phyloP scores from a whole-genome alignment of 1,140 invertebrate species.

The Lordiphosa mommai region DNA sequence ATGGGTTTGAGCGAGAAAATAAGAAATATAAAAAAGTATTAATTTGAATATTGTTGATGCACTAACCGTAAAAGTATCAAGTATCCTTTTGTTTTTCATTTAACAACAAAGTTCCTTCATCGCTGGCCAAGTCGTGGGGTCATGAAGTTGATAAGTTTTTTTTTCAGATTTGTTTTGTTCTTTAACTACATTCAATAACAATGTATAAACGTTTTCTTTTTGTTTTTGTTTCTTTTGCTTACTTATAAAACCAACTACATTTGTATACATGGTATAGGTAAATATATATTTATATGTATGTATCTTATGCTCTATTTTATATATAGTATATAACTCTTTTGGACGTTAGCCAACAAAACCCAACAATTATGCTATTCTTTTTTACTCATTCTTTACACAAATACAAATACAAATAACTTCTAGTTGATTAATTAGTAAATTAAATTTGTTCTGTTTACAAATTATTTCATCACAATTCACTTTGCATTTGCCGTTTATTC shows the following conservation, averaged over 20 bases:
- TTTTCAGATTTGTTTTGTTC: slow-evolving; percentile 57
- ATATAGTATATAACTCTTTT: slow-evolving; percentile 6
- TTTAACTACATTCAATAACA: slow-evolving; percentile 72
- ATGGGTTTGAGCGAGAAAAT: too few relatives aligned
- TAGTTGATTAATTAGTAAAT: slow-evolving; percentile 6
- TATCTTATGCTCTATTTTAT: slow-evolving; percentile 3
- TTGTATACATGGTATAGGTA: slow-evolving; percentile 5
- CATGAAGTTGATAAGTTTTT: background rate
- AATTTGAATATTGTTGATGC: too few relatives aligned
- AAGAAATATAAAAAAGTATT: too few relatives aligned
- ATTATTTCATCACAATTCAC: slow-evolving; percentile 77
- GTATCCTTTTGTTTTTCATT: too few relatives aligned
- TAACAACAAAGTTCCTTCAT: too few relatives aligned
- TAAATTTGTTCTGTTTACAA: too few relatives aligned
- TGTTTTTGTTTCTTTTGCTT: slow-evolving; percentile 2
- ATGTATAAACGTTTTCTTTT: slow-evolving; percentile 52
- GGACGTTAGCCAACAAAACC: slow-evolving; percentile 20
- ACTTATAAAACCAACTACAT: slow-evolving; percentile 33
- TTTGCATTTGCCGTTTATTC: slow-evolving; percentile 70
- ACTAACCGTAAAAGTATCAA: too few relatives aligned
- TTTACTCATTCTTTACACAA: background rate
- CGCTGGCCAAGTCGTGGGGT: too few relatives aligned
- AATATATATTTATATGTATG: slow-evolving; percentile 15
- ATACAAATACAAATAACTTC: slow-evolving; percentile 20
- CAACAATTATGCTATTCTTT: background rate